These are phyloP conservation scores for Melieria omissa DNA, from an alignment of 2,888 invertebrate species.

Conservation along the genomic window DNA sequence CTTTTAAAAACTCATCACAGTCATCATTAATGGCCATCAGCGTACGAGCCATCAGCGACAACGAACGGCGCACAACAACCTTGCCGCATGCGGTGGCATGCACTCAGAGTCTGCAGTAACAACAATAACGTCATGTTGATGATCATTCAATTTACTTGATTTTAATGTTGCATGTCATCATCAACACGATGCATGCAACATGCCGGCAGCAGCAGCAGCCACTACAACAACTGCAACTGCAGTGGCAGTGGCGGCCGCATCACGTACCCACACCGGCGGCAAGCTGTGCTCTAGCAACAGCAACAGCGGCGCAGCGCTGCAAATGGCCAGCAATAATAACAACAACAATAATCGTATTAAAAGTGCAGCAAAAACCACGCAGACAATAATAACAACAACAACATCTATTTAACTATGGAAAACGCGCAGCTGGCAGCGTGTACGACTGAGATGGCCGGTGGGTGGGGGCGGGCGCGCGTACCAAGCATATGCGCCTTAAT, in stretches of 20 bases:
- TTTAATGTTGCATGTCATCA: too few relatives aligned
- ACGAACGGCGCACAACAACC: not conserved
- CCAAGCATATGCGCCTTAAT: conserved; percentile 26
- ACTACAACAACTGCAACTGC: not conserved
- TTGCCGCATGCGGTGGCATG: too few relatives aligned
- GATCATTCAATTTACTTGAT: conserved; percentile 2
- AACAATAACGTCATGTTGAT: conserved; percentile 30
- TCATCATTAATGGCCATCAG: conserved; percentile 22
- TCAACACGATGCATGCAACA: not conserved
- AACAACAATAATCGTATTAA: too few relatives aligned
- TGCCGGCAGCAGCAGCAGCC: not conserved
- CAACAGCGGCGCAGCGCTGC: too few relatives aligned
- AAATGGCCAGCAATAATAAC: too few relatives aligned
- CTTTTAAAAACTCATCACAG: conserved; percentile 31
- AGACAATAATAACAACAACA: not conserved
- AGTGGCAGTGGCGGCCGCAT: not conserved
- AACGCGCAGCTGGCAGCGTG: not conserved
- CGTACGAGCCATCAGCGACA: conserved; percentile 16
- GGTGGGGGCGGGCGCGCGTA: not conserved
- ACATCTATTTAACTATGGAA: conserved; percentile 4
- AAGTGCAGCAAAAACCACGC: too few relatives aligned
- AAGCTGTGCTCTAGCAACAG: too few relatives aligned
- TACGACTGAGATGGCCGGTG: not conserved
- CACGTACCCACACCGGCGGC: not conserved
- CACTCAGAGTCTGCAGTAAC: not conserved